Evolutionary conservation across 2,113 vertebrate species (phyloP).

Genomic region (Uria aalge): DNA sequence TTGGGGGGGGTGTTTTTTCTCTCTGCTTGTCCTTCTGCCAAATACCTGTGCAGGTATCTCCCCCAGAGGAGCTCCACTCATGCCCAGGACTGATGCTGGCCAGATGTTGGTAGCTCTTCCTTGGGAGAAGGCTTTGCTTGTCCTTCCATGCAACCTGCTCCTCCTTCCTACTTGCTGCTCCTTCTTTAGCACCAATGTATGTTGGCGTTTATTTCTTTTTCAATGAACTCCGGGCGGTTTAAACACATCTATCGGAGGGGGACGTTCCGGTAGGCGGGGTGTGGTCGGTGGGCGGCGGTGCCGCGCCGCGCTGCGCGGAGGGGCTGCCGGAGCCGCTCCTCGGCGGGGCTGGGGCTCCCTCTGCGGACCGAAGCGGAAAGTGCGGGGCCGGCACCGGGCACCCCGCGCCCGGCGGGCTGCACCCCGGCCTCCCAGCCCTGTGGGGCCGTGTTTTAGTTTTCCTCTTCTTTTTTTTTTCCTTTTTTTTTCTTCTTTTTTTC

Average conservation of each 20-base stretch:
- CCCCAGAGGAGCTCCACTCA: rapidly evolving
- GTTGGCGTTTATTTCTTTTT: rapidly evolving
- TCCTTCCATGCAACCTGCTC: rapidly evolving
- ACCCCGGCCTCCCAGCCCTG: not conserved
- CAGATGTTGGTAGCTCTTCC: rapidly evolving
- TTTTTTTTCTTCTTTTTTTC: no score
- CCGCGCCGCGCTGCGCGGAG: not conserved
- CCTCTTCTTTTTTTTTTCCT: no score
- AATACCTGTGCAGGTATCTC: rapidly evolving
- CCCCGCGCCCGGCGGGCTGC: not conserved
- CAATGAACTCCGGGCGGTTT: not conserved
- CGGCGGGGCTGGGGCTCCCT: conserved; percentile 76
- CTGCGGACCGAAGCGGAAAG: conserved; percentile 71
- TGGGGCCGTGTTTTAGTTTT: not conserved
- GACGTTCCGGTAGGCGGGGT: not conserved
- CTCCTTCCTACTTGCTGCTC: not conserved
- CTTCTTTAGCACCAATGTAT: rapidly evolving
- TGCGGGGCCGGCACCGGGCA: not conserved
- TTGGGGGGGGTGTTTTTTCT: no score
- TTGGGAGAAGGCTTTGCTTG: rapidly evolving
- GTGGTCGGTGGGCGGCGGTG: not conserved
- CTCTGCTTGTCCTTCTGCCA: no score
- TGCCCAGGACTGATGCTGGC: rapidly evolving
- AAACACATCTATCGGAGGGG: not conserved
- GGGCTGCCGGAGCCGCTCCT: not conserved